These are phyloP conservation scores for Diarsia dahlii DNA, from an alignment of 2,888 invertebrate genomes.

Conservation along the genomic window DNA sequence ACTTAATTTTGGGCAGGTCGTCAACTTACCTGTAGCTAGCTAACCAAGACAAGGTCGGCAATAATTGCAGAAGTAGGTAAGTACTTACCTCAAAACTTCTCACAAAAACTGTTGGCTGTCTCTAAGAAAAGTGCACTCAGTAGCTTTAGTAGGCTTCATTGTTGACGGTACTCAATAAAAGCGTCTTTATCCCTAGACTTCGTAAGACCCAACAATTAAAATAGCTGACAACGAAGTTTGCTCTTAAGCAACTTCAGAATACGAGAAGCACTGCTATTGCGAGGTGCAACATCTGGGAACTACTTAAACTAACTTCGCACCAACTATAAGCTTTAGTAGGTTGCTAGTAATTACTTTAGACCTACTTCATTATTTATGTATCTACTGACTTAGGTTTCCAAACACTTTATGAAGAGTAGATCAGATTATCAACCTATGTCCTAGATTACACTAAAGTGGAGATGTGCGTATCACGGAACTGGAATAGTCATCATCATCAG, in stretches of 20 bases:
- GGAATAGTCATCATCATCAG: too few relatives aligned
- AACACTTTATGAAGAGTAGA: constrained; percentile 3
- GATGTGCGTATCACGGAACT: too few relatives aligned
- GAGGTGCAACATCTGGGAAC: constrained; percentile 34
- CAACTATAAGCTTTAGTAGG: constrained; percentile 9
- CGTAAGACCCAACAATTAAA: constrained; percentile 39
- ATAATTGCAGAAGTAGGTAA: not conserved
- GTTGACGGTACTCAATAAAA: constrained; percentile 2
- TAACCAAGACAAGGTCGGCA: not conserved
- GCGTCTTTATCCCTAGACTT: constrained; percentile 10
- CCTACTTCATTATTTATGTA: not conserved
- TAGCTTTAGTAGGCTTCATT: not conserved
- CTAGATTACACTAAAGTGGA: not conserved
- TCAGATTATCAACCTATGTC: not conserved
- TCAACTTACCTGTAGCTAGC: not conserved
- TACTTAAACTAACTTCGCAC: constrained; percentile 41
- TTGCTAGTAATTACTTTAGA: not conserved
- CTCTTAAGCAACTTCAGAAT: constrained; percentile 37
- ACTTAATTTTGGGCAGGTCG: not conserved
- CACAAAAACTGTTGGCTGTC: not conserved
- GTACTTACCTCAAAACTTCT: not conserved
- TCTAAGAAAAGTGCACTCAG: not conserved
- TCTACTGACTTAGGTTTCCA: not conserved
- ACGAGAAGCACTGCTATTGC: constrained; percentile 42
- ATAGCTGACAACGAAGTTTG: constrained; percentile 50